Conservation (phyloP, 2,888 invertebrate genomes). For the Yponomeuta evonymella region DNA sequence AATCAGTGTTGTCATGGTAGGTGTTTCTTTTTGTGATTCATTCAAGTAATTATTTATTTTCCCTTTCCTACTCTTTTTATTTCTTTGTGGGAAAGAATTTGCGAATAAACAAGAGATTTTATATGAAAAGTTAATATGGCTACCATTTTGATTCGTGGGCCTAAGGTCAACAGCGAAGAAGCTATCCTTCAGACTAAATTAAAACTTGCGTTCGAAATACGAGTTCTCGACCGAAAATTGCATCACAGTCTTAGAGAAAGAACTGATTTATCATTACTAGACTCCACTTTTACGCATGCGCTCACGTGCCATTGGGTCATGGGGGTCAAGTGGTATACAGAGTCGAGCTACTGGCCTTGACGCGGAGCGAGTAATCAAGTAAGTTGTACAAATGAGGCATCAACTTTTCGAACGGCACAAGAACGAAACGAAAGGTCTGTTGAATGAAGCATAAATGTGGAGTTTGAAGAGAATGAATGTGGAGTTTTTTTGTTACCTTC, state of each 20-base stretch:
- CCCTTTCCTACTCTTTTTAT: too few species aligned
- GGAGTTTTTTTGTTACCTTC: too few species aligned
- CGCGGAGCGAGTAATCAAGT: neutral
- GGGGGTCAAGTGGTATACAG: neutral
- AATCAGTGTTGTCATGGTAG: too few species aligned
- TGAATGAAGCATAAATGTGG: too few species aligned
- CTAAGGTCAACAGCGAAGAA: neutral
- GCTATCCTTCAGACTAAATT: neutral
- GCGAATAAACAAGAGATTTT: too few species aligned
- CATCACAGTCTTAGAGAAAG: neutral
- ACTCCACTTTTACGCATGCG: neutral
- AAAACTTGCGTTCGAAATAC: neutral
- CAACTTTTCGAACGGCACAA: neutral
- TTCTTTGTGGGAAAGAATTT: too few species aligned
- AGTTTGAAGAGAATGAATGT: too few species aligned
- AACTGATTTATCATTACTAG: neutral
- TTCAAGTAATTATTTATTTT: too few species aligned
- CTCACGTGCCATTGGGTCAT: slow-evolving; percentile 1
- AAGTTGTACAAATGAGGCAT: neutral
- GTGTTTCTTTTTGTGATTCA: too few species aligned
- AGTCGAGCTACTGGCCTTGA: slow-evolving; percentile 6
- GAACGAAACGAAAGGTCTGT: neutral
- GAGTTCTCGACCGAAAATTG: too few species aligned
- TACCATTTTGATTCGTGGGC: neutral
- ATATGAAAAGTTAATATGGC: too few species aligned